These are phyloP conservation scores for Drosophila subquinaria DNA, from an alignment of 2,888 invertebrate genomes.

Conservation along the genomic window DNA sequence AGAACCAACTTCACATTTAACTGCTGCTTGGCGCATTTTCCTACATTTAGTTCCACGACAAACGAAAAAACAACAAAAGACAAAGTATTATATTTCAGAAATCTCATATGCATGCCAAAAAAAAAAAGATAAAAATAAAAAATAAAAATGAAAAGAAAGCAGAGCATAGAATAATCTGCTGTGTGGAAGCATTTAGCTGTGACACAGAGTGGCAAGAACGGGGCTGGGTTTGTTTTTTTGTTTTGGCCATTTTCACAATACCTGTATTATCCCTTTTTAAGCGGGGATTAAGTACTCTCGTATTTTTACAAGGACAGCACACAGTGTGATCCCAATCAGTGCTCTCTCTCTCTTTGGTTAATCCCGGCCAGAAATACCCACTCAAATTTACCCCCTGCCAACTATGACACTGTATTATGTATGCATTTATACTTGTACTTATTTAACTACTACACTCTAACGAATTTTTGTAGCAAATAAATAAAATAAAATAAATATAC, in stretches of 20 bases:
- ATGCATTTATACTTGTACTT: conserved; percentile 31
- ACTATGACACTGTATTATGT: conserved; percentile 21
- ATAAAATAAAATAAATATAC: conserved; percentile 7
- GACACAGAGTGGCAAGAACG: not conserved
- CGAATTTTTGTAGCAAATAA: conserved; percentile 37
- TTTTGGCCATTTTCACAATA: conserved; percentile 2
- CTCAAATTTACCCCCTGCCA: conserved; percentile 11
- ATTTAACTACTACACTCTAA: conserved; percentile 31
- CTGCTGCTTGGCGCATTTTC: conserved; percentile 24
- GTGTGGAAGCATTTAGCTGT: conserved; percentile 4
- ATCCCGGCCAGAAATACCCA: not conserved
- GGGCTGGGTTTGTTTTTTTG: not conserved
- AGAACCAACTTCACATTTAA: conserved; percentile 1
- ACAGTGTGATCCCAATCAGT: conserved; percentile 8
- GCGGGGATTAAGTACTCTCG: conserved; percentile 2
- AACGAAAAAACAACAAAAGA: conserved; percentile 39
- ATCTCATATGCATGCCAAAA: conserved; percentile 71
- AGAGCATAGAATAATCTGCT: conserved; percentile 21
- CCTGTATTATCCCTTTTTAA: conserved; percentile 3
- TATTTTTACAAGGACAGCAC: not conserved
- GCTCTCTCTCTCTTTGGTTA: conserved; percentile 13
- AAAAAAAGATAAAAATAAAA: conserved; percentile 8
- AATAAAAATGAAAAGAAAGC: conserved; percentile 10
- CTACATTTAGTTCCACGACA: conserved; percentile 41
- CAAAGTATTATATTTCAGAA: conserved; percentile 69